These are phyloP conservation scores for Dichetophora obliterata DNA, from an alignment of 2,888 invertebrate genomes.

Conservation along the genomic window DNA sequence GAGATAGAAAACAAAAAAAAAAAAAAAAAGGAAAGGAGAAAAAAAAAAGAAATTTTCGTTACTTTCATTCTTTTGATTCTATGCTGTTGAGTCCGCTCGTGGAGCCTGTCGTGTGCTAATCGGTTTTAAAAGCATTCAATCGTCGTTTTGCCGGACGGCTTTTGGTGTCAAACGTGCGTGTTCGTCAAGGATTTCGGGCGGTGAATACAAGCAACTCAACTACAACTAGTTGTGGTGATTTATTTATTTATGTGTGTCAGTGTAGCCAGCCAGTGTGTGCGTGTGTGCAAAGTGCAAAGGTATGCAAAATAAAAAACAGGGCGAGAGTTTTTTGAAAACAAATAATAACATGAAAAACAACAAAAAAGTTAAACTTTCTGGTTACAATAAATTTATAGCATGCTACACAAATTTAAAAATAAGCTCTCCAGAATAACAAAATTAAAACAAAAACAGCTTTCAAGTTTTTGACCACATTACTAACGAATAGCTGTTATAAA, in stretches of 20 bases:
- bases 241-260: neutral
- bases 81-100: neutral
- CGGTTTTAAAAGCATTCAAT: slow-evolving; percentile 22
- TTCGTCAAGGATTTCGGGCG: slow-evolving; percentile 21
- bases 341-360: no score
- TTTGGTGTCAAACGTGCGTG: slow-evolving; percentile 23
- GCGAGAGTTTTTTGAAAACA: no score
- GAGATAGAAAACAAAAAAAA: neutral
- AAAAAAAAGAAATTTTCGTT: neutral
- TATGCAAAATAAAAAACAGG: neutral
- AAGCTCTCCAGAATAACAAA: no score
- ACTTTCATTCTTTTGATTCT: neutral
- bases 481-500: no score
- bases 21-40: neutral
- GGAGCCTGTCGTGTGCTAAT: slow-evolving; percentile 35
- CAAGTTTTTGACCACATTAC: no score
- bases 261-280: neutral
- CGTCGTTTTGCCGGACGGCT: slow-evolving; percentile 7
- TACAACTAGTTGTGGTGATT: neutral
- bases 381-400: no score
- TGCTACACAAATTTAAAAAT: no score
- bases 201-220: neutral
- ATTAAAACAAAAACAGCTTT: no score
- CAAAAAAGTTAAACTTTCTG: no score
- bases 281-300: neutral